Conservation (phyloP, 2,113 vertebrate species). For the Ondatra zibethicus region DNA sequence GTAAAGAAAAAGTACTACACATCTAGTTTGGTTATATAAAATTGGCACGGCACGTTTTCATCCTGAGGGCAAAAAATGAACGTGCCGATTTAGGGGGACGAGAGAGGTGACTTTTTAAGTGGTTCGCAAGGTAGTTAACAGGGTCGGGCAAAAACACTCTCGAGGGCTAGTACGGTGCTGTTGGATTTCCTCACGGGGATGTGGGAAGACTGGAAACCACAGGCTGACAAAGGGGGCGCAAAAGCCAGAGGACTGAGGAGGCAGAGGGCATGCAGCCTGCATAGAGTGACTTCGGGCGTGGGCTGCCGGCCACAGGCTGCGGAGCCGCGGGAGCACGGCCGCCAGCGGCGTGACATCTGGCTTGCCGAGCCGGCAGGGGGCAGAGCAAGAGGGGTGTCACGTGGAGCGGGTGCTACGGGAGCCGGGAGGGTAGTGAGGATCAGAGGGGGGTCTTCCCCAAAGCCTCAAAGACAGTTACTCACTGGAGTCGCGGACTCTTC, state of each 20-base stretch:
- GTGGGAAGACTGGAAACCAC: not conserved
- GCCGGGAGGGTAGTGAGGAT: conserved; percentile 66
- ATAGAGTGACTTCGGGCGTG: not conserved
- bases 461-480: conserved; percentile 70
- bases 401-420: conserved; percentile 77
- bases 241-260: not conserved
- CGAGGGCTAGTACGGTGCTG: not conserved
- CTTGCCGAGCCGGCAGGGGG: conserved; percentile 44
- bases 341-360: not conserved
- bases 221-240: conserved; percentile 44
- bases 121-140: not conserved
- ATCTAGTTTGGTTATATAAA: not conserved
- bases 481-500: conserved; percentile 78
- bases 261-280: not conserved
- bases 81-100: not conserved
- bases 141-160: rapidly evolving
- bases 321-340: not conserved
- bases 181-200: not conserved
- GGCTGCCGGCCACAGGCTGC: not conserved
- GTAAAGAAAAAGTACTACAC: not conserved
- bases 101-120: not conserved
- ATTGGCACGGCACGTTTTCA: not conserved
- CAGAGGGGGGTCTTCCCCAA: conserved; percentile 64
- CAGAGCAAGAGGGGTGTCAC: conserved; percentile 54
- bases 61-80: not conserved